Percentiles rank a stretch among this genome's conserved stretches.
Evolutionary conservation across 2,113 vertebrate genomes (phyloP).

Genomic region (Nymphicus hollandicus): DNA sequence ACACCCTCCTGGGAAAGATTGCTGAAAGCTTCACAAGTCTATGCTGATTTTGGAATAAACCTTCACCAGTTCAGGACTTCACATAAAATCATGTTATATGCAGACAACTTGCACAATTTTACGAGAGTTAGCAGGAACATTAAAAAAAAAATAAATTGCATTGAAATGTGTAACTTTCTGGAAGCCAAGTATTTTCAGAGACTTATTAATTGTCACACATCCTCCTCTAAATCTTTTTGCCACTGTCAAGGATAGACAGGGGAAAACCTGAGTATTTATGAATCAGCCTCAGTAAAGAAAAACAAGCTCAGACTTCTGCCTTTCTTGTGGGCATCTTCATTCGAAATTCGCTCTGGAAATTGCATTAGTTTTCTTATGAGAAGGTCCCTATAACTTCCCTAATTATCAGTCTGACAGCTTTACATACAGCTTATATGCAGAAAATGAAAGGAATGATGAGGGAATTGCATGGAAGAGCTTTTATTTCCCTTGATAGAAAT

Average conservation of each 20-base stretch:
- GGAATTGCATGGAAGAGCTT: slow-evolving; percentile 38
- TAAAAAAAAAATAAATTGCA: not conserved
- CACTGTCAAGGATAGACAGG: not conserved
- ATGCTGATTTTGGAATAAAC: not conserved
- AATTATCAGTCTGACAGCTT: slow-evolving; percentile 44
- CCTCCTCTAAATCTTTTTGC: not conserved
- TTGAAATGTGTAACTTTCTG: not conserved
- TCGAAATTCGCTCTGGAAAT: slow-evolving; percentile 34
- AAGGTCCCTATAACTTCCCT: slow-evolving; percentile 33
- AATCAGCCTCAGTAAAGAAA: slow-evolving; percentile 24
- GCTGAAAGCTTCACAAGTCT: not conserved
- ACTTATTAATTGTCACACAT: not conserved
- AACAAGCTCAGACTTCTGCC: not conserved
- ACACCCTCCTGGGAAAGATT: not conserved
- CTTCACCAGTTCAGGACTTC: not conserved
- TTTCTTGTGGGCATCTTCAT: slow-evolving; percentile 35
- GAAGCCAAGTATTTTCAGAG: not conserved
- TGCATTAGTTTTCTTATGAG: slow-evolving; percentile 32
- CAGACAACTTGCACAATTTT: not conserved
- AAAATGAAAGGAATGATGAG: slow-evolving; percentile 52
- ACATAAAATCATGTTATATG: not conserved
- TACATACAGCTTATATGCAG: slow-evolving; percentile 30
- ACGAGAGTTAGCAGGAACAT: not conserved
- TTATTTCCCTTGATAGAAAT: slow-evolving; percentile 50
- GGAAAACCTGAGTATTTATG: not conserved